Conservation (phyloP, 2,888 invertebrate species). For the Pristionchus entomophagus region DNA sequence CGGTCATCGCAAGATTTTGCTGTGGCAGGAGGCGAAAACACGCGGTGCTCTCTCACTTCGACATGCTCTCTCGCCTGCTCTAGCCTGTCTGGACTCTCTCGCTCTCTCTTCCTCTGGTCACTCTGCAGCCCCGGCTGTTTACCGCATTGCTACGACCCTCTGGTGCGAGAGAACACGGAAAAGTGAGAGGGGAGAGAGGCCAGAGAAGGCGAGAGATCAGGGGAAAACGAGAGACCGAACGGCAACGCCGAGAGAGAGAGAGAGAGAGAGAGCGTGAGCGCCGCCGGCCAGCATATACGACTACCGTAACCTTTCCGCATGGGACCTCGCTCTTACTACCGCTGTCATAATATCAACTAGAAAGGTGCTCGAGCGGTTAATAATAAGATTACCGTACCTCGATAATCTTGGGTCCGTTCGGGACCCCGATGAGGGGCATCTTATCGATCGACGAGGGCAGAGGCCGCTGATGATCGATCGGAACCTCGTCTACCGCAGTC, state of each 20-base stretch:
- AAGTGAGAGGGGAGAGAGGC: not conserved
- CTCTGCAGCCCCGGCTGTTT: slow-evolving; percentile 9
- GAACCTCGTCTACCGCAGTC: slow-evolving; percentile 40
- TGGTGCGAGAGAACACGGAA: not conserved
- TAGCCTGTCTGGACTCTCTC: not conserved
- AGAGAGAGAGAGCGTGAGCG: not conserved
- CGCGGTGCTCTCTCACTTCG: slow-evolving; percentile 28
- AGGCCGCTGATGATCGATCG: not conserved
- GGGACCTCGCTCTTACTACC: not conserved
- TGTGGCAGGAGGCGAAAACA: not conserved
- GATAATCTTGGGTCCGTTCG: slow-evolving; percentile 42
- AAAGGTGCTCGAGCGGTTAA: too few relatives aligned
- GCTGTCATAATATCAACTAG: not conserved
- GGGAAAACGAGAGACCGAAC: not conserved
- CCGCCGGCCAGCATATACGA: slow-evolving; percentile 9
- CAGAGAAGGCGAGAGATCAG: not conserved
- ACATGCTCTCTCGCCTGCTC: not conserved
- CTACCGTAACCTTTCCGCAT: slow-evolving; percentile 21
- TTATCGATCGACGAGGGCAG: not conserved
- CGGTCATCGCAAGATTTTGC: not conserved
- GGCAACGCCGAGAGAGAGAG: not conserved
- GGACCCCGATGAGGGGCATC: not conserved
- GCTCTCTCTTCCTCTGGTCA: not conserved
- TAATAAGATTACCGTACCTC: slow-evolving; percentile 8
- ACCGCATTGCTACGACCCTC: slow-evolving; percentile 25